Conservation (phyloP, 2,113 vertebrate genomes). For the Physeter macrocephalus region DNA sequence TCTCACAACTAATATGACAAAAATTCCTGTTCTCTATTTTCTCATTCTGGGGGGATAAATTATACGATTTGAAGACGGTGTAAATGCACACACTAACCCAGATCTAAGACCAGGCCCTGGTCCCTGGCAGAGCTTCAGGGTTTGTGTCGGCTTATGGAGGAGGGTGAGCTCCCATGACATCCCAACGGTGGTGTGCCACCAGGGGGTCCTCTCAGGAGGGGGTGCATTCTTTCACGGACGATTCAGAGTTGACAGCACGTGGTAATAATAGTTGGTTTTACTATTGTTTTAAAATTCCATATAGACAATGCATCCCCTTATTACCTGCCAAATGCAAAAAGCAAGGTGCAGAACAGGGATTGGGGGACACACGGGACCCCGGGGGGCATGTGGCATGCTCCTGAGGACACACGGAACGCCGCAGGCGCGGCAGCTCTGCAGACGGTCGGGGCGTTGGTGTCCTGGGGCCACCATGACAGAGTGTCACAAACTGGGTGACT, state of each 20-base stretch:
- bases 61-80: not conserved
- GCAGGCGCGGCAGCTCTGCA: not conserved
- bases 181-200: not conserved
- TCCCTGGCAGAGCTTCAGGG: not conserved
- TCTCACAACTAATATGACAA: not conserved
- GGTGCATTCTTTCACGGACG: not conserved
- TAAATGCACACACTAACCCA: too few species aligned
- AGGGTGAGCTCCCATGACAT: fast-evolving
- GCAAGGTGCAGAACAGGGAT: fast-evolving
- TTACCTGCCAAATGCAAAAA: not conserved
- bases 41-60: not conserved
- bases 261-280: not conserved
- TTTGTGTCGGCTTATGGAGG: not conserved
- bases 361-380: not conserved
- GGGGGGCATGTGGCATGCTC: not conserved
- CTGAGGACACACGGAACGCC: not conserved
- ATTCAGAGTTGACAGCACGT: not conserved
- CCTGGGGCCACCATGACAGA: fast-evolving
- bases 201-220: not conserved
- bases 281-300: not conserved
- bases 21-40: not conserved
- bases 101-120: not conserved
- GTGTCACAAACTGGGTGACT: fast-evolving
- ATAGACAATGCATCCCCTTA: too few species aligned
- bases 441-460: fast-evolving